Evolutionary conservation across 2,113 vertebrate species (phyloP).

Genomic region (Chionomys nivalis): DNA sequence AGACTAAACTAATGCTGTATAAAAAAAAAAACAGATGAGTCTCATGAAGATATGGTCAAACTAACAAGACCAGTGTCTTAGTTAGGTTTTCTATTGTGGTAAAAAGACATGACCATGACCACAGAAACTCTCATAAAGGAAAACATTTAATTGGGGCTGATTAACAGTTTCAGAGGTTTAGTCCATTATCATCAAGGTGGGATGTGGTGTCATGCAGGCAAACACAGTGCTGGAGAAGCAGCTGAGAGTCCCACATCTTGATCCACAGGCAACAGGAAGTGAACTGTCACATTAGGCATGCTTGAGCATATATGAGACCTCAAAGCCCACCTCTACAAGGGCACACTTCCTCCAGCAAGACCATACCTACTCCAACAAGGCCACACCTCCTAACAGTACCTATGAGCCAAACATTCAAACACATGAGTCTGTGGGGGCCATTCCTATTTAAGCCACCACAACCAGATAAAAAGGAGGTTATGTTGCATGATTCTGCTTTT

Average conservation of each 20-base stretch:
- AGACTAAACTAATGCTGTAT: not conserved
- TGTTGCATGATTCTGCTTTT: not conserved
- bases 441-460: not conserved
- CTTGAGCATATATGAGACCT: not conserved
- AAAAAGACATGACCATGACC: not conserved
- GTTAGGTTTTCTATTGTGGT: not conserved
- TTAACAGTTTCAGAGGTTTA: not conserved
- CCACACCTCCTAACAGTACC: not conserved
- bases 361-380: not conserved
- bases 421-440: not conserved
- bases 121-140: not conserved
- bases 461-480: not conserved
- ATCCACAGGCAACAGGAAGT: not conserved
- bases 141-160: not conserved
- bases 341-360: not conserved
- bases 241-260: not conserved
- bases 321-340: not conserved
- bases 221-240: not conserved
- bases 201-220: not conserved
- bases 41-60: conserved; percentile 32
- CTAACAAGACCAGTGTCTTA: not conserved
- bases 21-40: conserved; percentile 39
- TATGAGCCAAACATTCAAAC: not conserved
- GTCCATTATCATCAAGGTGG: not conserved
- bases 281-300: not conserved